Evolutionary conservation across 1,140 invertebrate genomes (phyloP).

Genomic region (Babylonia areolata): DNA sequence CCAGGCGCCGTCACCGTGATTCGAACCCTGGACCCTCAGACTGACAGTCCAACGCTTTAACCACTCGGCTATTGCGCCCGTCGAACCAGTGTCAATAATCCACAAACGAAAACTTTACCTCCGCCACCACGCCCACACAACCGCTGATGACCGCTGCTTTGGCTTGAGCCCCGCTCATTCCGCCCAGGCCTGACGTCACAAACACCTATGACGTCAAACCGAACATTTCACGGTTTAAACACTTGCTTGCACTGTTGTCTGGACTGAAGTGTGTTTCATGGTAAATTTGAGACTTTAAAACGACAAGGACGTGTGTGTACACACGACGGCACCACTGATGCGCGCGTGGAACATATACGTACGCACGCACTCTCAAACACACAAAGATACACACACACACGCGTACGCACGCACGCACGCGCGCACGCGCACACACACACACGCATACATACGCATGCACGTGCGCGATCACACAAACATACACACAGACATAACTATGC

Average conservation of each 20-base stretch:
- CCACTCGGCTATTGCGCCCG: no score
- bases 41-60: no score
- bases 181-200: constrained; percentile 82
- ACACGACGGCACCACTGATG: no score
- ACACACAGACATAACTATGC: neutral
- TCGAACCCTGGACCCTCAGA: no score
- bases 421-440: neutral
- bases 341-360: no score
- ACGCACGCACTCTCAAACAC: neutral
- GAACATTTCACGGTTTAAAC: neutral
- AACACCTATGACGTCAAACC: constrained; percentile 76
- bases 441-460: neutral
- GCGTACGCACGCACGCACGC: neutral
- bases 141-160: constrained; percentile 83
- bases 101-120: no score
- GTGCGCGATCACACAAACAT: neutral
- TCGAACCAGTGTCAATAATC: no score
- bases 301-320: no score
- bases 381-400: neutral
- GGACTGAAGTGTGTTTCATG: no score
- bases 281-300: no score
- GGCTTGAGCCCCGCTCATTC: constrained; percentile 84
- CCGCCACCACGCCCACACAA: constrained; percentile 83
- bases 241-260: no score
- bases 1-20: no score